Base-by-base conservation (phyloP, 2,888 invertebrate genomes). In the Trachelus troglodyta region DNA sequence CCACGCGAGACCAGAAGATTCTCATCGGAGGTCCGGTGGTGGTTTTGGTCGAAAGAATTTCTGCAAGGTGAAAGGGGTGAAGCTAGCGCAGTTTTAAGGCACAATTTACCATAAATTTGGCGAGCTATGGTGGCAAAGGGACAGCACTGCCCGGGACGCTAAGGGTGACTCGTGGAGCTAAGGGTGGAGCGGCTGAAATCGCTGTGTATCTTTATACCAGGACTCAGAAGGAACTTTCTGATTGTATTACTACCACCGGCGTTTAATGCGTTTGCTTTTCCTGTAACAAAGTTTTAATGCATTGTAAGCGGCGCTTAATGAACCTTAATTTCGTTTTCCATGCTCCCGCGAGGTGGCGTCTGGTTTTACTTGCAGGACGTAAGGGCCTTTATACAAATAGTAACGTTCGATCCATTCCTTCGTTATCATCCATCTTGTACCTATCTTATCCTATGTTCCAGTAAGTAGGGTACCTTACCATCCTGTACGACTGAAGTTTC, bases 401-500 rank as follows among this genome's bases (percentile, higher is more conserved):
- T 23, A 23, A 12, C 23, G 31, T 71, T 34, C 23, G 33, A 71
- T 71, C 31, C 31, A 31, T 31, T 71, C 6, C 71, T 23, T 56
- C 56, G 56, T 56, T 56, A 56, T 23, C 56, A 23, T 56, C 56
- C 71, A 6, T 12, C 31, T 71, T 30, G 33, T 34, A 15, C 31
- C 71, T 34, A 71, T 71, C 71, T 71, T 71, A 71, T 71, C 71
- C 33, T 34, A 12, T 23, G 1, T 56, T 9, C 23, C 40, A 23
- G 40, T 23, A 23, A 23, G 23, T 56, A 56, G 56, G 23, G 23
- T 56, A 56, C 23, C 56, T 23, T 23, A 56, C 9, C 23, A 9
- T 56, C 56, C 77, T 75, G 80, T 81, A 81, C 81, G 82, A 81
- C 81, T 77, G 81, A 84, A 83, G 83, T 84, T 84, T 82, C 82